These are phyloP conservation scores for Syngnathus floridae DNA, from an alignment of 2,113 vertebrate genomes.

Conservation along the genomic window DNA sequence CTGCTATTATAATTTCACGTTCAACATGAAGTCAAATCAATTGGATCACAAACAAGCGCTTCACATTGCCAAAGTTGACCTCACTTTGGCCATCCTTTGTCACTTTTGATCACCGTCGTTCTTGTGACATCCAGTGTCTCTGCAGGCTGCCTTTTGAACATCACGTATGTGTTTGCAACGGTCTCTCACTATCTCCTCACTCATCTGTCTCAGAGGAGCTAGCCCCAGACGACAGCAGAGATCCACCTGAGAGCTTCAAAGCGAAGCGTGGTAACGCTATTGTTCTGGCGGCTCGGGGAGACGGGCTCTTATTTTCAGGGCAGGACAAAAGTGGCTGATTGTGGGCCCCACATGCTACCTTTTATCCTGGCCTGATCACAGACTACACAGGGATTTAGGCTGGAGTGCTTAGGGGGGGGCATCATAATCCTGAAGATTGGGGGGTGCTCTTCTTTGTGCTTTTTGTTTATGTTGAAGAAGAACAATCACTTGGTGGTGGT, in stretches of 20 bases:
- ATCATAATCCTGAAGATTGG: constrained; percentile 20
- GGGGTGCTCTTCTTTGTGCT: constrained; percentile 12
- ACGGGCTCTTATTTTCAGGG: constrained; percentile 13
- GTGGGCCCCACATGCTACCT: constrained; percentile 31
- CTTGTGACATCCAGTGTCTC: constrained; percentile 29
- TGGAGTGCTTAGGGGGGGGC: constrained; percentile 1
- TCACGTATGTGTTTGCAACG: constrained; percentile 34
- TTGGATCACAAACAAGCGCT: too few relatives aligned
- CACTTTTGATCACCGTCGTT: constrained; percentile 50
- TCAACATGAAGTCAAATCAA: background rate
- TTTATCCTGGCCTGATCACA: constrained; percentile 23
- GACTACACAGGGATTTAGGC: background rate
- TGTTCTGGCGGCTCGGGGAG: constrained; percentile 39
- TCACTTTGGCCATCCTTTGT: constrained; percentile 37
- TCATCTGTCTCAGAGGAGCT: constrained; percentile 40
- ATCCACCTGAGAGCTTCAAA: constrained; percentile 51
- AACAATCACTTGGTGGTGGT: background rate
- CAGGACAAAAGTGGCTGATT: constrained; percentile 30
- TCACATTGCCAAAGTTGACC: too few relatives aligned
- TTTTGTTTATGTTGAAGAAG: background rate
- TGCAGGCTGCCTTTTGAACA: constrained; percentile 20
- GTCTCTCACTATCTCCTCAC: constrained; percentile 32
- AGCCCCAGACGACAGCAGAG: constrained; percentile 23
- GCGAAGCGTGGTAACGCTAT: constrained; percentile 43
- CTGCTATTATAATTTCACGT: background rate